phyloP scores from a whole-genome alignment of 2,888 invertebrate species.

The Lagria hirta region DNA sequence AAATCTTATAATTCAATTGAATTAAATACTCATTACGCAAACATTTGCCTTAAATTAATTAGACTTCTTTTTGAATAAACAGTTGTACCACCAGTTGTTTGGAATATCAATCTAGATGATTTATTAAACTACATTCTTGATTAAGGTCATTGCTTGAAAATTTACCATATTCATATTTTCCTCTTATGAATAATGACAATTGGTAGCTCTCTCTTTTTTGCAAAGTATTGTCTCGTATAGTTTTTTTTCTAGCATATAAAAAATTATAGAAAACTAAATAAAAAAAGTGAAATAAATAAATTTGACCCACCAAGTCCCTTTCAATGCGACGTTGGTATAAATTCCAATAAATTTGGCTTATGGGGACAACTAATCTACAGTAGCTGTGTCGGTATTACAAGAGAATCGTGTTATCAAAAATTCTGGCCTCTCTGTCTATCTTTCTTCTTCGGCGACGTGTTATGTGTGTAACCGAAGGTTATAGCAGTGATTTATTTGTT shows the following conservation, averaged over 20 bases:
- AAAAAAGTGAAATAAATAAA: constrained; percentile 12
- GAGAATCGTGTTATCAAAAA: constrained; percentile 21
- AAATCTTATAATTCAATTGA: too few species aligned
- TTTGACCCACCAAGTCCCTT: constrained; percentile 20
- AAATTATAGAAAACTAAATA: constrained; percentile 11
- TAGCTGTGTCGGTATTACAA: constrained; percentile 39
- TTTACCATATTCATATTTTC: too few species aligned
- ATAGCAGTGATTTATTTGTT: constrained; percentile 42
- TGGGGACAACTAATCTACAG: constrained; percentile 52
- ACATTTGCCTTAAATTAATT: too few species aligned
- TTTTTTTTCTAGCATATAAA: constrained; percentile 5
- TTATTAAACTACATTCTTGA: too few species aligned
- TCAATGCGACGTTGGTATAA: constrained; percentile 17
- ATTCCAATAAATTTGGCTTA: constrained; percentile 53
- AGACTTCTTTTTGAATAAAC: too few species aligned
- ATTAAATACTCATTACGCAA: too few species aligned
- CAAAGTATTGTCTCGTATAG: constrained; percentile 2
- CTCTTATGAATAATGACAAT: too few species aligned
- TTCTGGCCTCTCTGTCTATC: constrained; percentile 23
- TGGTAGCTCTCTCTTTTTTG: neutral
- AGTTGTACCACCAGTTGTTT: too few species aligned
- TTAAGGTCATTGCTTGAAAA: too few species aligned
- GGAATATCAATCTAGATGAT: too few species aligned
- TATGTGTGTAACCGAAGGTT: constrained; percentile 39
- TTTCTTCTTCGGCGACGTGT: constrained; percentile 10